These are phyloP conservation scores for Morpho helenor DNA, from an alignment of 2,888 invertebrate species.

Conservation along the genomic window DNA sequence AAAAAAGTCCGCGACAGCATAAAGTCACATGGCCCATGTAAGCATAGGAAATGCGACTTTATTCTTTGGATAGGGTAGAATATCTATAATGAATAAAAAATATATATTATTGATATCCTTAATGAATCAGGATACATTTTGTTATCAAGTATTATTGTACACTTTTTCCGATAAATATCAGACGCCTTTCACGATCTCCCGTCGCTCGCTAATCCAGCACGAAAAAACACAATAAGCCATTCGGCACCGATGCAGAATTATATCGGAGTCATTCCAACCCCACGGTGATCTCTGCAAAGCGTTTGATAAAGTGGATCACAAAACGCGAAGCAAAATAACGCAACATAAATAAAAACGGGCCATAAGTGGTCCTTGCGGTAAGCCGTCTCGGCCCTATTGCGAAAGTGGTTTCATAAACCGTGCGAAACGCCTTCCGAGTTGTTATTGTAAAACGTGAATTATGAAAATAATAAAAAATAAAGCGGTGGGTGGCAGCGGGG, in stretches of 20 bases:
- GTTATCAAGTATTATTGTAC: not conserved
- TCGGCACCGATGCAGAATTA: slow-evolving; percentile 58
- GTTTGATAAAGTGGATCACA: slow-evolving; percentile 77
- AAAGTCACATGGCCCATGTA: too few relatives aligned
- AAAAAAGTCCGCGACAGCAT: too few relatives aligned
- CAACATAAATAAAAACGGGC: slow-evolving; percentile 71
- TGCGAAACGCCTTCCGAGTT: slow-evolving; percentile 77
- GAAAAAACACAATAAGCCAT: slow-evolving; percentile 73
- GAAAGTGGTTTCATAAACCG: slow-evolving; percentile 74
- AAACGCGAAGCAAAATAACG: slow-evolving; percentile 54
- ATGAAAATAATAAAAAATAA: slow-evolving; percentile 79
- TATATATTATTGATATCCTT: too few relatives aligned
- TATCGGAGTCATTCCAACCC: slow-evolving; percentile 69
- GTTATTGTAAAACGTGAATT: slow-evolving; percentile 78
- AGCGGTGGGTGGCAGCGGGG: slow-evolving; percentile 47
- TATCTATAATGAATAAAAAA: too few relatives aligned
- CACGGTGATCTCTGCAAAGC: slow-evolving; percentile 66
- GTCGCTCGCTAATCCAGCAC: slow-evolving; percentile 62
- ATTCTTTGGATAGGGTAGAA: too few relatives aligned
- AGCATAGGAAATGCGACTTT: too few relatives aligned
- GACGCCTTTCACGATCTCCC: slow-evolving; percentile 52
- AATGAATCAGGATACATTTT: too few relatives aligned
- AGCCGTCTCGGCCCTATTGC: slow-evolving; percentile 48
- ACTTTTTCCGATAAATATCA: slow-evolving; percentile 6
- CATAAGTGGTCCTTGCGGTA: slow-evolving; percentile 73